Base-by-base conservation (phyloP, 2,888 invertebrate genomes). In the Conops quadrifasciatus region DNA sequence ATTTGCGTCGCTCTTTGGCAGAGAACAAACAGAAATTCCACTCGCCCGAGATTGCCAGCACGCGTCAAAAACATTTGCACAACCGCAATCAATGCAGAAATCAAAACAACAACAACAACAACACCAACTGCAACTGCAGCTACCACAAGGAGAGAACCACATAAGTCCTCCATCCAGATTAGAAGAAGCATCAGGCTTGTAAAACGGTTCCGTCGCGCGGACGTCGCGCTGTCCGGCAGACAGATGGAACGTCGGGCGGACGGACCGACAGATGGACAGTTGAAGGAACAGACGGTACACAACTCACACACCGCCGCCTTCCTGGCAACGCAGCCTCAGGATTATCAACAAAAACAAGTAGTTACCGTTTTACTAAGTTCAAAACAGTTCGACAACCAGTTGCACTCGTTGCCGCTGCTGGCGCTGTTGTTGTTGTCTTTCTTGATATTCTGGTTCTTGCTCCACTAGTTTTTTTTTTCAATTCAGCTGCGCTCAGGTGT, bases 211-310 rank as follows among this genome's bases (percentile, higher is more conserved):
- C n/a, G n/a, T 47, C 21, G 30, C 26, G 7, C 49, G n/a, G 56
- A 21, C 56, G 15, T 5, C 21, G 21, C 21, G 56, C 56, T 56
- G 26, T 16, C 30, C 11, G 59, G 21, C 7, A n/a, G 51, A 36
- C 21, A 21, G 21, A 65, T n/a, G 51, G 2, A 13, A 21, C 21
- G 74, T 72, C 71, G 72, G 74, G 73, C 74, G 76, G 77, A 73
- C 74, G 74, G 74, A 68, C 72, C 62, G 72, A 73, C 65, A 72
- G 73, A 65, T n/a, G 51, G 2, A 13, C 2, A 11, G 74, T 72
- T 69, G 72, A 74, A 74, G 73, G 76, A 76, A 73, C 74, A 74
- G 74, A 68, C 72, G 72, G 73, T 68, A 72, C 72, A 36, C 36
- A 36, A 36, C 9, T 9, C 4, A 36, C 36, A 49, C 49, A 49